Evolutionary conservation across 2,113 vertebrate species (phyloP).

Genomic region (Verasper variegatus): DNA sequence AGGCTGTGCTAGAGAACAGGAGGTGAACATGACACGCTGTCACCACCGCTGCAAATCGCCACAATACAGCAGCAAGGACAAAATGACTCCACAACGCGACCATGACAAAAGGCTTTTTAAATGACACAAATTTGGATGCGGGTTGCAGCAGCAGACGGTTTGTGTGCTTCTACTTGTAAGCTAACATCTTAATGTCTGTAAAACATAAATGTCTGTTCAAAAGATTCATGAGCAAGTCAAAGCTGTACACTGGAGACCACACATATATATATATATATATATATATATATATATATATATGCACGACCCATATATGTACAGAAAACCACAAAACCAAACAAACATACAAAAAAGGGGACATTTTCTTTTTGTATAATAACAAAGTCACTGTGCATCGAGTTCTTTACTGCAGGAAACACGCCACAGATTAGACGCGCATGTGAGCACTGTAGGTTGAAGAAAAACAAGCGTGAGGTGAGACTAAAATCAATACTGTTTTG

Average conservation of each 20-base stretch:
- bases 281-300: no score
- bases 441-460: slow-evolving; percentile 58
- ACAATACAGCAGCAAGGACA: slow-evolving; percentile 41
- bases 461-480: slow-evolving; percentile 68
- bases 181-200: slow-evolving; percentile 12
- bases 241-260: slow-evolving; percentile 46
- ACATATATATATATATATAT: no score
- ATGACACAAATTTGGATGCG: slow-evolving; percentile 48
- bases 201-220: slow-evolving; percentile 50
- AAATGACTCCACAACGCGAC: slow-evolving; percentile 50
- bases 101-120: slow-evolving; percentile 34
- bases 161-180: slow-evolving; percentile 25
- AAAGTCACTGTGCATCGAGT: slow-evolving; percentile 5
- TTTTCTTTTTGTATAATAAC: slow-evolving; percentile 12
- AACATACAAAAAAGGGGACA: slow-evolving; percentile 29
- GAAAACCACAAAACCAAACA: slow-evolving; percentile 20
- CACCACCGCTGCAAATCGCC: slow-evolving; percentile 51
- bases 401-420: slow-evolving; percentile 44
- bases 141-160: slow-evolving; percentile 46
- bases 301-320: not conserved
- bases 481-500: slow-evolving; percentile 71
- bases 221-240: slow-evolving; percentile 69
- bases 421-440: slow-evolving; percentile 45
- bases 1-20: slow-evolving; percentile 50
- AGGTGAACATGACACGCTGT: slow-evolving; percentile 53